Evolutionary conservation across 2,888 invertebrate genomes (phyloP).

Genomic region (Ophioninae sp.): DNA sequence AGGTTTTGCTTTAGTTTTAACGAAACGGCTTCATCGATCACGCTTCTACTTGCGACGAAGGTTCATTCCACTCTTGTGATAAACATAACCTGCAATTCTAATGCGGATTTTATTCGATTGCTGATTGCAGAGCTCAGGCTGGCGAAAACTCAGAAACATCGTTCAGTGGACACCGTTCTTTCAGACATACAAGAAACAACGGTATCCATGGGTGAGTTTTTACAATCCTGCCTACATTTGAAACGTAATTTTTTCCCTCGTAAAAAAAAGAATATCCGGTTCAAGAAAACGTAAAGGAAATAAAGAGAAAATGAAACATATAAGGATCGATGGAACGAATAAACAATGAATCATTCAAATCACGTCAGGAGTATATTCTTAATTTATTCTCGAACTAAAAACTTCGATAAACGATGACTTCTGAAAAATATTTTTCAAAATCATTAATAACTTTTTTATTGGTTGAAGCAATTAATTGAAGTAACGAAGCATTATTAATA

Average conservation of each 20-base stretch:
- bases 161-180: slow-evolving; percentile 99
- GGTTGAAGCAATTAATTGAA: no score
- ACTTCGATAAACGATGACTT: not conserved
- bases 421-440: not conserved
- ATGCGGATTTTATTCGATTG: slow-evolving; percentile 53
- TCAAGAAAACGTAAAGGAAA: no score
- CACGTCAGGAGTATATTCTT: no score
- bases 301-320: no score
- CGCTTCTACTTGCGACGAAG: not conserved
- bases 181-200: slow-evolving; percentile 97
- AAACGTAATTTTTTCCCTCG: no score
- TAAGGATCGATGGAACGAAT: no score
- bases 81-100: slow-evolving; percentile 10
- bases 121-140: slow-evolving; percentile 91
- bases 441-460: not conserved
- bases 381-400: not conserved
- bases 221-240: not conserved
- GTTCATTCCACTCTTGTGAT: not conserved
- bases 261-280: no score
- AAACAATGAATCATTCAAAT: no score
- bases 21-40: not conserved
- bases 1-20: not conserved
- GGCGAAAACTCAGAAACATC: slow-evolving; percentile 96
- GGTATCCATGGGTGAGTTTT: slow-evolving; percentile 93
- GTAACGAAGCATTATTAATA: not conserved